Evolutionary conservation across 2,113 vertebrate genomes (phyloP), one percentile per base, ranked within the genome.

Genomic region (Gasterosteus aculeatus): DNA sequence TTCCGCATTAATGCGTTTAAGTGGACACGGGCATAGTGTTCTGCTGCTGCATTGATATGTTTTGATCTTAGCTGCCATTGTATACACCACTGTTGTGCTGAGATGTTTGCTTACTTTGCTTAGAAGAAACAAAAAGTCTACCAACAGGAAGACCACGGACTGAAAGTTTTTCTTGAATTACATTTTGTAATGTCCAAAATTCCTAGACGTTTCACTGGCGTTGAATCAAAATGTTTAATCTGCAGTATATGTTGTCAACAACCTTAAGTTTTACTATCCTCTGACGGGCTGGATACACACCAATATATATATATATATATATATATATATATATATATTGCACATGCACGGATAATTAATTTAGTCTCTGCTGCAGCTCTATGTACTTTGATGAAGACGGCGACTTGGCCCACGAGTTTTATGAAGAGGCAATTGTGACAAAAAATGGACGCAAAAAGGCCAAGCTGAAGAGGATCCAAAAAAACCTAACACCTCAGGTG

Each of bases 401-500:
- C 1, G 98, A 99, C 84, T 94, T 99, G 75, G 98, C 98, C 74
- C 98, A 99, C 14, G 98, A 99, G 78, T 99, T 99, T 90, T 99
- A 99, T 38, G 98, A 99, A 89, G 98, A 99, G 90, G 98, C 96
- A 53, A 94, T 99, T 93, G 94, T 99, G 91, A 99, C 96, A 78
- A 99, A 97, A 93, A 99, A 99, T 2, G 98, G 98, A 19, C 95
- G 96, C 63, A 99, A 95, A 90, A 97, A 95, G 72, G 96, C 97
- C 77, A 99, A 99, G 91, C 96, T 99, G 93, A 98, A 96, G 92
- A 95, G 95, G 87, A 96, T 99, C 82, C 94, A 97, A 31, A 99
- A 97, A 94, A 98, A 99, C 92, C 92, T 99, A 89, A 96, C 96
- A 93, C 96, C 98, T 96, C 98, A 99, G 97, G 98, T 99, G 90